Evolutionary conservation across 1,140 invertebrate genomes (phyloP).

Genomic region (Pissodes strobi): DNA sequence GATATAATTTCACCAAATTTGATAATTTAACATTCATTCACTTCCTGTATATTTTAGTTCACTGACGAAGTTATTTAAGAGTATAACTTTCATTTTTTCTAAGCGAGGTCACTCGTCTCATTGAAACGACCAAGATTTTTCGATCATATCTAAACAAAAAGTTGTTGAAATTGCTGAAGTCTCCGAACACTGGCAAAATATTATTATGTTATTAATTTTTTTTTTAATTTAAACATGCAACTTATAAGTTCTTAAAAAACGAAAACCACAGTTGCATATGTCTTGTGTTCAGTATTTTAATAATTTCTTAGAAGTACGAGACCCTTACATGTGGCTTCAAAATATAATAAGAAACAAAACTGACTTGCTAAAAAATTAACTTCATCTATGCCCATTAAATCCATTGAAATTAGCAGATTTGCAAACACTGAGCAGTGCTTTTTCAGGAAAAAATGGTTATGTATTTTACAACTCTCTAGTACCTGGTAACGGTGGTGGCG

Average conservation of each 20-base stretch:
- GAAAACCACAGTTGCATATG: background rate
- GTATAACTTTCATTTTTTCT: background rate
- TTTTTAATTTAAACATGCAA: background rate
- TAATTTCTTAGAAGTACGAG: background rate
- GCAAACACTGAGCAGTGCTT: no score
- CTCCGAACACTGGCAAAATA: background rate
- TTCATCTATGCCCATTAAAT: background rate
- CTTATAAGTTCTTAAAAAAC: background rate
- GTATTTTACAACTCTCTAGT: no score
- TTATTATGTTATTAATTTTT: background rate
- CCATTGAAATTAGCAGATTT: background rate
- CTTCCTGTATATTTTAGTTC: no score
- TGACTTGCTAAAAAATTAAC: background rate
- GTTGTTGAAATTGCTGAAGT: background rate
- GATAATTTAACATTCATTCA: no score
- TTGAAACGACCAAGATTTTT: background rate
- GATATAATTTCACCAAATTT: no score
- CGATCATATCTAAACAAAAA: background rate
- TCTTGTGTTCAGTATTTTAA: background rate
- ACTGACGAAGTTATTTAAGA: background rate
- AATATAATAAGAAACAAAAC: no score
- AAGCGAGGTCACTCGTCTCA: background rate
- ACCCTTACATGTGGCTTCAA: no score
- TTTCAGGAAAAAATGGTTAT: no score
- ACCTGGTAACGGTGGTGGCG: no score